Evolutionary conservation across 2,113 vertebrate genomes (phyloP), one percentile per base, ranked within the genome.

Genomic region (Equus przewalskii): DNA sequence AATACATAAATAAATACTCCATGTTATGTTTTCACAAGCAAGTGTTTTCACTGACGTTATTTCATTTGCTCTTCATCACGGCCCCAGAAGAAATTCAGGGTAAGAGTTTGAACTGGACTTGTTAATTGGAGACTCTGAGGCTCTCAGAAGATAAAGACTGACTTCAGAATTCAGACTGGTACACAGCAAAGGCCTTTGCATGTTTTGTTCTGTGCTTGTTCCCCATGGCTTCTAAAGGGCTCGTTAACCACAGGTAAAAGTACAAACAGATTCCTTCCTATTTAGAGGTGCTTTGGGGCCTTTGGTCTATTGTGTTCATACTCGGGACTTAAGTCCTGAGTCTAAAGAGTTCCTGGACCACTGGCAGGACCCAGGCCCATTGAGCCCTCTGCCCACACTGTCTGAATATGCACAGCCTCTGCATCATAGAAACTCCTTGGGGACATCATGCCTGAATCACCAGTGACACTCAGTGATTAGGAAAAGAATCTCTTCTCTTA

Each of bases 261-360:
- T 11, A 26, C 26, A 95, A 9, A 80, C 28, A 0, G 7, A 46
- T 7, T 30, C 13, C 11, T 30, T 13, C 24, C 7, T 13, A 54
- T 14, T 54, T 54, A 36, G 1, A 3, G 6, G 4, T 73, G 12
- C 22, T 26, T 6, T 62, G 4, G 14, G 46, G 22, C 19, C 0
- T 24, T 75, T 19, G 15, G 4, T 73, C 75, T 82, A 14, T 21
- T 62, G 12, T 2, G n/a, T 78, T 36, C 11, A 51, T 19, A 16
- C 22, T 60, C 15, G 49, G 7, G 12, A 46, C 18, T 15, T 54
- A 41, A 67, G 54, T 18, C 28, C 36, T 3, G 58, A 46, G 86
- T 65, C 54, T 3, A 41, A 8, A 28, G 49, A 73, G 22, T 75
- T 30, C 4, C 36, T 19, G n/a, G 8, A 41, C 26, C 19, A 24